A percentile compares a stretch with the other conserved stretches of the same genome.
Conservation (phyloP, 2,113 vertebrate species). For the Orthochromis indermauri region DNA sequence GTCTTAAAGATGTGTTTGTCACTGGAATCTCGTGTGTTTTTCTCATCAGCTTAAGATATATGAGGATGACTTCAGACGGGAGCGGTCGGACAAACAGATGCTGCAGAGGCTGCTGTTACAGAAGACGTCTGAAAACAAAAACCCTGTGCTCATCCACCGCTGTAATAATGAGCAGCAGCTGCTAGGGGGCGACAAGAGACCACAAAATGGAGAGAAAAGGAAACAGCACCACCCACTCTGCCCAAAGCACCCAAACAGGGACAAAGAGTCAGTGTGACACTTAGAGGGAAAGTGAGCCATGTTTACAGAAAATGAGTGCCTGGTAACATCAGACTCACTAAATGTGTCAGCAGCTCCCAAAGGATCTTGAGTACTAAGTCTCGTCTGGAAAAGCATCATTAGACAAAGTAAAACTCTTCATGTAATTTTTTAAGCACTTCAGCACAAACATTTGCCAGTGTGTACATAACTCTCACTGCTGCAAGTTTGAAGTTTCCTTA, state of each 20-base stretch:
- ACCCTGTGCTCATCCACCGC: slow-evolving; percentile 68
- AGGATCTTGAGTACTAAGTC: neutral
- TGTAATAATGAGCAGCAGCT: slow-evolving; percentile 67
- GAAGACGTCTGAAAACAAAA: slow-evolving; percentile 37
- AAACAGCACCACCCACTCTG: slow-evolving; percentile 46
- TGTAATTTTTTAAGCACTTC: neutral
- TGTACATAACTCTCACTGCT: neutral
- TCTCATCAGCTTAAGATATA: slow-evolving; percentile 72
- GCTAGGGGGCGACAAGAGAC: slow-evolving; percentile 37
- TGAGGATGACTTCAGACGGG: slow-evolving; percentile 74
- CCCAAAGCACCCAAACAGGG: slow-evolving; percentile 48
- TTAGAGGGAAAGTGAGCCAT: neutral
- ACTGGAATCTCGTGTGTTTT: neutral
- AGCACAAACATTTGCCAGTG: neutral
- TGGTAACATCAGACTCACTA: neutral
- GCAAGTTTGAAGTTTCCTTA: neutral
- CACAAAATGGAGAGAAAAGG: slow-evolving; percentile 13
- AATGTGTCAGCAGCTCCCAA: neutral
- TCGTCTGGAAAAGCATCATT: neutral
- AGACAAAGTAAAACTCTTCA: neutral
- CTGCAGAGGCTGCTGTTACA: slow-evolving; percentile 73
- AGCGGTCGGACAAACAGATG: slow-evolving; percentile 74
- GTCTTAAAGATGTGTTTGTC: neutral
- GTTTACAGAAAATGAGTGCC: neutral
- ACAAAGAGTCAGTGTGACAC: slow-evolving; percentile 23